These are phyloP conservation scores for Lophius piscatorius DNA, from an alignment of 2,113 vertebrate genomes.

Conservation along the genomic window DNA sequence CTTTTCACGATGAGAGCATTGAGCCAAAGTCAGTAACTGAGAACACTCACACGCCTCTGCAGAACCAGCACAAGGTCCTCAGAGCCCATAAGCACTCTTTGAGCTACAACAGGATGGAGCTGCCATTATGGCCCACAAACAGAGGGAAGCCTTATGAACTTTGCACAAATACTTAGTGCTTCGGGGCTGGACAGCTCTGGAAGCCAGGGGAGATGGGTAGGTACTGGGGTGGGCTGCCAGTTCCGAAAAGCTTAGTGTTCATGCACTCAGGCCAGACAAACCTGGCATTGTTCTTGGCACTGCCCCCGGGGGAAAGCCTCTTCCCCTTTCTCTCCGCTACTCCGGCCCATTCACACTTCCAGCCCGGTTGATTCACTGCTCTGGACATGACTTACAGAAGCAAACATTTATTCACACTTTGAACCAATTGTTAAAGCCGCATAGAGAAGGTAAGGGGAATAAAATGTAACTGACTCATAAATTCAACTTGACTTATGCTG, in stretches of 20 bases:
- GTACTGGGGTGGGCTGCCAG: constrained; percentile 75
- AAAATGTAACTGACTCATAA: constrained; percentile 13
- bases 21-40: constrained; percentile 73
- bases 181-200: constrained; percentile 67
- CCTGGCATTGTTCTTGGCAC: constrained; percentile 76
- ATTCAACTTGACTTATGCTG: not conserved
- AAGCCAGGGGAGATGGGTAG: constrained; percentile 66
- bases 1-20: constrained; percentile 62
- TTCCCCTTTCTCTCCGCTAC: constrained; percentile 46
- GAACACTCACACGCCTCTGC: constrained; percentile 71
- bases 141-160: constrained; percentile 84
- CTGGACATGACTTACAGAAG: constrained; percentile 50
- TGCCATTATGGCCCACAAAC: constrained; percentile 76
- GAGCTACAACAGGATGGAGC: constrained; percentile 78
- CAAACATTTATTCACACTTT: constrained; percentile 66
- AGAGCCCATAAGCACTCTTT: constrained; percentile 67
- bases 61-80: constrained; percentile 54
- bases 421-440: constrained; percentile 39
- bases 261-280: constrained; percentile 72
- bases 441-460: constrained; percentile 7
- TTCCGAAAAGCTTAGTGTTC: constrained; percentile 75
- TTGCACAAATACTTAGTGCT: constrained; percentile 79
- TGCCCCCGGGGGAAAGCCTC: constrained; percentile 65
- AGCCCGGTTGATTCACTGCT: constrained; percentile 55
- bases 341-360: constrained; percentile 55